Evolutionary conservation across 2,888 invertebrate genomes (phyloP).

Genomic region (Apamea monoglypha): DNA sequence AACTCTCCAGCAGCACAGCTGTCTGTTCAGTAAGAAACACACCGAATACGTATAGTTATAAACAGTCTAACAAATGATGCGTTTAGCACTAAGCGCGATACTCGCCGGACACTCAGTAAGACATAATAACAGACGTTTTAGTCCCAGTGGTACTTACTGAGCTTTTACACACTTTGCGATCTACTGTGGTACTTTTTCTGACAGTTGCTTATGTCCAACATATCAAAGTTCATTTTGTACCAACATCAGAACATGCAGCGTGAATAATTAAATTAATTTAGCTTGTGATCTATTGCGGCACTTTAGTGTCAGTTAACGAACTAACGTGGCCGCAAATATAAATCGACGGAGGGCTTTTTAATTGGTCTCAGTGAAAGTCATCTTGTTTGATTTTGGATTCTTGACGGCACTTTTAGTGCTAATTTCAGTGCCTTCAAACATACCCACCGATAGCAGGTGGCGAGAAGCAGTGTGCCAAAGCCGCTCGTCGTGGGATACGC

Average conservation of each 20-base stretch:
- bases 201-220: conserved; percentile 2
- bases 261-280: not conserved
- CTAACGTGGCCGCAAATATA: not conserved
- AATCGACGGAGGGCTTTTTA: not conserved
- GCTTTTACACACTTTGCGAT: conserved; percentile 41
- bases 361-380: not conserved
- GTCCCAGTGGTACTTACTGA: conserved; percentile 33
- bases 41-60: not conserved
- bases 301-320: not conserved
- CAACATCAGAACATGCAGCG: not conserved
- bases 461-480: not conserved
- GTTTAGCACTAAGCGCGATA: conserved; percentile 21
- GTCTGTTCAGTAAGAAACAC: not conserved
- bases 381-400: not conserved
- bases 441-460: too few species aligned
- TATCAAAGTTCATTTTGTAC: not conserved
- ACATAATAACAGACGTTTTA: conserved; percentile 47
- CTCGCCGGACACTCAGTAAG: conserved; percentile 36
- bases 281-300: not conserved
- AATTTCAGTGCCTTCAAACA: not conserved
- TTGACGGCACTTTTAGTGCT: conserved; percentile 1
- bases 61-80: conserved; percentile 40
- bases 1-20: not conserved
- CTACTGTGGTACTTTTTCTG: conserved; percentile 40
- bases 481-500: not conserved